Conservation (phyloP, 2,797 vertebrate genomes). For the Falco biarmicus region DNA sequence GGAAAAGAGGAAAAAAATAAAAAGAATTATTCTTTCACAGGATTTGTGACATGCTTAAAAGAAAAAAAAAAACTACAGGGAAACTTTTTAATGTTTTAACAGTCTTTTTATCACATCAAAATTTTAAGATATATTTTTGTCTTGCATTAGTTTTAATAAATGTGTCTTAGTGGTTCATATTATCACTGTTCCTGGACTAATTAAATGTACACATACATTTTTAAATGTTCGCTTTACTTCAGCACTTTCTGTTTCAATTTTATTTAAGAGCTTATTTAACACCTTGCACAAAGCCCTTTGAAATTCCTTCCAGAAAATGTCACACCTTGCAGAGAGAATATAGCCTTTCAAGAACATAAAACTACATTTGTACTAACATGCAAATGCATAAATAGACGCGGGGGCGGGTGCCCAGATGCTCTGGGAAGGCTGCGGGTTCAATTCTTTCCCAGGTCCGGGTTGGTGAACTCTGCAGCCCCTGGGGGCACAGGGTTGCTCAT, state of each 20-base stretch:
- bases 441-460: fast-evolving
- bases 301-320: constrained; percentile 66
- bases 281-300: constrained; percentile 66
- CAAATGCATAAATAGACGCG: fast-evolving
- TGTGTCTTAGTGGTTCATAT: constrained; percentile 32
- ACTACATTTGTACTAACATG: not conserved
- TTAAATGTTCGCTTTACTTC: constrained; percentile 52
- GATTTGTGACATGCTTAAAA: not conserved
- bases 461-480: not conserved
- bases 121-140: constrained; percentile 58
- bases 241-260: constrained; percentile 43
- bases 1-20: not conserved
- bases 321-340: constrained; percentile 28
- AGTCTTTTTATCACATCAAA: constrained; percentile 58
- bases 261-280: constrained; percentile 70
- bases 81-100: constrained; percentile 45
- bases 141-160: constrained; percentile 56
- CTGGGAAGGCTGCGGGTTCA: not conserved
- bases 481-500: not conserved
- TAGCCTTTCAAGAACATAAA: not conserved
- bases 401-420: not conserved
- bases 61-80: not conserved
- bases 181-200: constrained; percentile 58
- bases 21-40: not conserved
- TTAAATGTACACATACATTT: constrained; percentile 69